phyloP scores from a whole-genome alignment of 2,113 vertebrate genomes.

The Synchiropus splendidus region DNA sequence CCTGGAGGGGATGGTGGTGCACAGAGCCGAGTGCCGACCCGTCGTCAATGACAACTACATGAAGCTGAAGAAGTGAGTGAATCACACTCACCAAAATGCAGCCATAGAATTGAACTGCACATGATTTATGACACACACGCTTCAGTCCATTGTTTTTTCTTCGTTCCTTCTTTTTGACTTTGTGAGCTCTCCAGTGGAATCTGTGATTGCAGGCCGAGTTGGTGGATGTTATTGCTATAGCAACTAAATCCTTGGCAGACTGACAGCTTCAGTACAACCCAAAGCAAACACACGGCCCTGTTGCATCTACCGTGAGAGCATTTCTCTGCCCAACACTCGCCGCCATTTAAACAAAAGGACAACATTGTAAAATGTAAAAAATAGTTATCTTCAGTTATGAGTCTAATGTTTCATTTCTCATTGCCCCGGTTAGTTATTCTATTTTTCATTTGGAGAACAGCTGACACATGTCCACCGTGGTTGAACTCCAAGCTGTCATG shows the following conservation, averaged over 20 bases:
- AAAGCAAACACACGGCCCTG: slow-evolving; percentile 19
- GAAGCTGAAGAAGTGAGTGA: slow-evolving; percentile 61
- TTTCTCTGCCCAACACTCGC: slow-evolving; percentile 4
- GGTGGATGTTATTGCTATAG: slow-evolving; percentile 50
- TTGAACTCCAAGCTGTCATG: too few relatives aligned
- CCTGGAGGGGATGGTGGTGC: slow-evolving; percentile 58
- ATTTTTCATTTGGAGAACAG: too few relatives aligned
- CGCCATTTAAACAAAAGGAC: background rate
- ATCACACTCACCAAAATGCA: too few relatives aligned
- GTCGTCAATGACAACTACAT: slow-evolving; percentile 57
- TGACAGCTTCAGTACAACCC: slow-evolving; percentile 25
- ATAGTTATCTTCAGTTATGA: too few relatives aligned
- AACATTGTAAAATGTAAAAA: background rate
- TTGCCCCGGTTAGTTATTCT: too few relatives aligned
- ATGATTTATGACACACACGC: background rate
- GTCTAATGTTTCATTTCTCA: too few relatives aligned
- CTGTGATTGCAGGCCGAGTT: slow-evolving; percentile 23
- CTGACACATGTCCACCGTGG: too few relatives aligned
- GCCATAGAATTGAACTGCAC: too few relatives aligned
- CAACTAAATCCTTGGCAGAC: slow-evolving; percentile 51
- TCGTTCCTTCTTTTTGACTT: slow-evolving; percentile 1
- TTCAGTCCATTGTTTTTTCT: background rate
- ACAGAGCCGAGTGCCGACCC: slow-evolving; percentile 58
- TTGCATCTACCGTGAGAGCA: slow-evolving; percentile 2
- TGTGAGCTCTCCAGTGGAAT: slow-evolving; percentile 18